Percentiles rank a stretch among this genome's conserved stretches.
phyloP scores from a whole-genome alignment of 23 tunicate genomes.

The Trididemnum miniatum region DNA sequence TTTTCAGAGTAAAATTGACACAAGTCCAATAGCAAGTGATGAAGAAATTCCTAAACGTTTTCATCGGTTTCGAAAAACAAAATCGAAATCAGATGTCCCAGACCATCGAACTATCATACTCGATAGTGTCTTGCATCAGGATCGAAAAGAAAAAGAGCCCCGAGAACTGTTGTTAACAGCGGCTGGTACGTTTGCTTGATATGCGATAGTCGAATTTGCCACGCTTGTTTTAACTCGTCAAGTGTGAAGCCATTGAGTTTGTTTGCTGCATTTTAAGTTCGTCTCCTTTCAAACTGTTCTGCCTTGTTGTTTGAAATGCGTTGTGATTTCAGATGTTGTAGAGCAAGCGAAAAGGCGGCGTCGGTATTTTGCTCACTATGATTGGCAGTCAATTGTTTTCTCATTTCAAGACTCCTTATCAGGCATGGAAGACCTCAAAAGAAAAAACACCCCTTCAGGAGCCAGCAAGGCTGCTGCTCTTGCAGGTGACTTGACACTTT shows the following conservation, averaged over 20 bases:
- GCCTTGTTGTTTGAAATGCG: background rate
- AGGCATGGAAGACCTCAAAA: slow-evolving; percentile 67
- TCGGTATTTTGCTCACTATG: slow-evolving; percentile 81
- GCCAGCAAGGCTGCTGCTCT: slow-evolving; percentile 94
- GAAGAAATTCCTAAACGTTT: slow-evolving; percentile 26
- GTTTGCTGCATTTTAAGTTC: too few species aligned
- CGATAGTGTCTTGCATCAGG: background rate
- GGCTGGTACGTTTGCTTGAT: background rate
- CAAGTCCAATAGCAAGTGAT: slow-evolving; percentile 47
- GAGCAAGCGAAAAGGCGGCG: slow-evolving; percentile 55
- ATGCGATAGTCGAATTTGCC: too few species aligned
- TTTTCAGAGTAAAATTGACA: background rate
- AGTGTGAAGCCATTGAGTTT: too few species aligned
- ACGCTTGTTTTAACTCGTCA: too few species aligned
- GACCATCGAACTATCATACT: slow-evolving; percentile 32
- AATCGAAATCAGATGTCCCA: slow-evolving; percentile 67
- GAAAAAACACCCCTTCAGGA: slow-evolving; percentile 78
- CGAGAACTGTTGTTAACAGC: background rate
- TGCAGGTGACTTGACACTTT: slow-evolving; percentile 52
- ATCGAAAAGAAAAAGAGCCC: slow-evolving; percentile 9
- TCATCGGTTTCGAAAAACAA: slow-evolving; percentile 18
- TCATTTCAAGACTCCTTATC: slow-evolving; percentile 57
- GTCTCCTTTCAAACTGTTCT: too few species aligned
- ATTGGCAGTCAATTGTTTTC: slow-evolving; percentile 90
- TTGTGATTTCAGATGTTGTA: background rate